Conservation (phyloP, 30 jellyfish, hydroid and myxozoan species). For the Phacellophora camtschatica region DNA sequence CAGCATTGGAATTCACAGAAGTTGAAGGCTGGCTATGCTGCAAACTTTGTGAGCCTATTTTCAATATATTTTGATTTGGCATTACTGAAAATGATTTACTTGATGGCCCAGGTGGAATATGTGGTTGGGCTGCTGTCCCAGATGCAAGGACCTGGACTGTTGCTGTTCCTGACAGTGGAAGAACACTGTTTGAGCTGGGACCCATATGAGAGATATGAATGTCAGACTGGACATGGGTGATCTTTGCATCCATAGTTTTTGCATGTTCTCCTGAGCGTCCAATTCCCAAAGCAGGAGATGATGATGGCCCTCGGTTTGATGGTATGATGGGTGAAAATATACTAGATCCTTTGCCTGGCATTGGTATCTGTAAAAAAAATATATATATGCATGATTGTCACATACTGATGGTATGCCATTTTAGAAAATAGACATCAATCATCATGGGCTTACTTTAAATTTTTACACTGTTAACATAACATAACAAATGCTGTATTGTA, state of each 20-base stretch:
- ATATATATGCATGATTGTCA: too few relatives aligned
- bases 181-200: conserved; percentile 12
- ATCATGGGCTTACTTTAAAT: too few relatives aligned
- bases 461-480: too few relatives aligned
- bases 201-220: conserved; percentile 50
- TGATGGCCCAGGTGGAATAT: conserved; percentile 43
- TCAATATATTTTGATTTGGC: conserved; percentile 71
- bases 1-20: background rate
- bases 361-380: conserved; percentile 48
- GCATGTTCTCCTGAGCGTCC: conserved; percentile 66
- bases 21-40: conserved; percentile 56
- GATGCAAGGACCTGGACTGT: conserved; percentile 95
- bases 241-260: conserved; percentile 38
- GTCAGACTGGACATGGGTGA: conserved; percentile 46
- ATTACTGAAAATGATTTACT: conserved; percentile 44
- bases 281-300: conserved; percentile 64
- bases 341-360: conserved; percentile 62
- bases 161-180: conserved; percentile 73
- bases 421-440: too few relatives aligned
- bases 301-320: conserved; percentile 67
- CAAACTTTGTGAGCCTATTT: conserved; percentile 61
- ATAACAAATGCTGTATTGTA: too few relatives aligned
- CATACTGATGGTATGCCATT: too few relatives aligned
- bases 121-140: conserved; percentile 79
- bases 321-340: conserved; percentile 69